A percentile compares a stretch with the other conserved stretches of the same genome.
These are phyloP conservation scores for Ormia ochracea DNA, from an alignment of 2,888 invertebrate genomes.

Conservation along the genomic window DNA sequence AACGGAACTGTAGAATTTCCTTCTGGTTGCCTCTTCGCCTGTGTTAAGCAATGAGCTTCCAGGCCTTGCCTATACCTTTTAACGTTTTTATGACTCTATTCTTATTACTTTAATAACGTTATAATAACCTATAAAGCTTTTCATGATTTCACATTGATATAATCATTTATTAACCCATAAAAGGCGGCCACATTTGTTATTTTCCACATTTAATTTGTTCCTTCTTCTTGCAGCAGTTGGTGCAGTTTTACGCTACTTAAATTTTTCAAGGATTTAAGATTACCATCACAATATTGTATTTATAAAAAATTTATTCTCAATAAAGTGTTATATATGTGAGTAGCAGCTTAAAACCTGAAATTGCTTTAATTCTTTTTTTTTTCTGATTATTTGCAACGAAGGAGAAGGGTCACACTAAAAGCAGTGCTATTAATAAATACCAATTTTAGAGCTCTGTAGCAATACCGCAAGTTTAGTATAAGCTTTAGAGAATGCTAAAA, in stretches of 20 bases:
- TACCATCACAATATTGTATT: constrained; percentile 23
- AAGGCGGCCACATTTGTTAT: background rate
- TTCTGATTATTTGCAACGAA: too few species aligned
- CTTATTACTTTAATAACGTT: constrained; percentile 16
- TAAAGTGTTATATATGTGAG: background rate
- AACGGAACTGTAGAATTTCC: background rate
- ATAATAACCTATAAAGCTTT: constrained; percentile 50
- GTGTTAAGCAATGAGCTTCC: background rate
- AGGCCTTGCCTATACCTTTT: background rate
- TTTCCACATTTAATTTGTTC: background rate
- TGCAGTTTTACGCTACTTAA: background rate
- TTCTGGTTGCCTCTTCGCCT: background rate
- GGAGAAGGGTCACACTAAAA: too few species aligned
- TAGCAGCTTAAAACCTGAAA: too few species aligned
- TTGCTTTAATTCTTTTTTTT: too few species aligned
- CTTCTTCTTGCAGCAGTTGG: constrained; percentile 24
- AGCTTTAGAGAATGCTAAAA: too few species aligned
- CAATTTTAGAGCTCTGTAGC: too few species aligned
- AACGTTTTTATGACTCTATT: background rate
- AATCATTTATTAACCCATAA: constrained; percentile 59
- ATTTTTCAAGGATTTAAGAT: background rate
- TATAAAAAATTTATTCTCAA: background rate
- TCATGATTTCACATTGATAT: constrained; percentile 48
- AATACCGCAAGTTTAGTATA: too few species aligned
- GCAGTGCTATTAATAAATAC: too few species aligned